Base-by-base conservation (phyloP, 1,140 invertebrate species). In the Philotrypesis tridentata region DNA sequence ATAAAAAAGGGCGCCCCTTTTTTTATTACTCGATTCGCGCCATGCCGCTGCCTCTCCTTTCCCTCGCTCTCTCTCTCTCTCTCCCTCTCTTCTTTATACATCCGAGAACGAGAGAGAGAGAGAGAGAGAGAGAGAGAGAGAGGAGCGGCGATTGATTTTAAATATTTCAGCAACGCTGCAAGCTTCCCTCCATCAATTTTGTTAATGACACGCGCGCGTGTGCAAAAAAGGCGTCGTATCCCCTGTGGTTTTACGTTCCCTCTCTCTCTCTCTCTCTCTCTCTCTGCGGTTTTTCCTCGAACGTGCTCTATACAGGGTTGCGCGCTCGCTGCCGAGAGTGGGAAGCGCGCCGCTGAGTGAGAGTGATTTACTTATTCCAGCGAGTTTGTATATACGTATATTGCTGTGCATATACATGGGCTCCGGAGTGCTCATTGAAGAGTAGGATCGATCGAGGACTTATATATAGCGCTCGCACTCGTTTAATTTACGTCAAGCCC, bases 121-220 rank as follows among this genome's bases (percentile, higher is more conserved):
- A 37, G 33, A 37, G 33, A 37, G n/a, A 27, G 61, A 9, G 61
- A 63, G 12, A 65, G 61, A 37, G 33, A 37, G 33, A 37, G 33
- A 37, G n/a, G n/a, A n/a, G n/a, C 25, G 33, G 9, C 82, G 83
- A 87, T 88, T 86, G 85, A 85, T 86, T 87, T 82, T 87, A 84
- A 86, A 88, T 87, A 86, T 88, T 86, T 86, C 77, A 63, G 27
- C 67, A n/a, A 80, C 77, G 82, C 80, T 63, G 40, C 75, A n/a
- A 17, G 48, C 48, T 55, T 68, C 79, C 77, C 33, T 77, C 81
- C 75, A 82, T 83, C 77, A 84, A 84, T 84, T 79, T 83, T 70
- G 77, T 83, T 84, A 85, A 84, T 85, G 80, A 81, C 83, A 77
- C 82, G 63, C 23, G 48, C 37, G 48, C 73, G 31, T 72, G 63